Percentiles rank a stretch among this genome's conserved stretches.
Evolutionary conservation across 2,888 invertebrate genomes (phyloP).

Genomic region (Zygothrica quintamaculata): DNA sequence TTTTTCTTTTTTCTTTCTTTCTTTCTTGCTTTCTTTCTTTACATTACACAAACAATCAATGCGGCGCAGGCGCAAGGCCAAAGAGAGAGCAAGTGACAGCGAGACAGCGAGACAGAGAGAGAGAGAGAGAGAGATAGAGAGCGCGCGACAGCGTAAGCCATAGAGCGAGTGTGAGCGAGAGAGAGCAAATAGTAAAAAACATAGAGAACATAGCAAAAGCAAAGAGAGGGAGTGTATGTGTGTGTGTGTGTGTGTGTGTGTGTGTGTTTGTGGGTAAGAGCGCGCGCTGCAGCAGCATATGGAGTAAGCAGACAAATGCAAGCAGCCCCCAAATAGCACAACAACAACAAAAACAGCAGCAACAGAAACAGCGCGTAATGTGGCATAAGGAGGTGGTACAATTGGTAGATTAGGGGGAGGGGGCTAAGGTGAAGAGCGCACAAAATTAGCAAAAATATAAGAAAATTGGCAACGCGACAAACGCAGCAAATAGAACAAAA

Average conservation of each 20-base stretch:
- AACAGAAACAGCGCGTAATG: slow-evolving; percentile 19
- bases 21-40: no score
- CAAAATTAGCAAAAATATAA: slow-evolving; percentile 70
- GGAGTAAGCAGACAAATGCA: slow-evolving; percentile 55
- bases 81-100: slow-evolving; percentile 19
- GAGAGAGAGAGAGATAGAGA: slow-evolving; percentile 17
- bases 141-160: slow-evolving; percentile 19
- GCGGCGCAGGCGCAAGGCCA: slow-evolving; percentile 66
- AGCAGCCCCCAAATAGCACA: slow-evolving; percentile 70
- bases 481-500: slow-evolving; percentile 22
- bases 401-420: background rate
- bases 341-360: slow-evolving; percentile 27
- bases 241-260: background rate
- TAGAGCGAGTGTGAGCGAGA: slow-evolving; percentile 7
- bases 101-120: slow-evolving; percentile 19
- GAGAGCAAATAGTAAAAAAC: slow-evolving; percentile 21
- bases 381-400: background rate
- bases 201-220: slow-evolving; percentile 11
- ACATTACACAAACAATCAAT: slow-evolving; percentile 77
- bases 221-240: slow-evolving; percentile 12
- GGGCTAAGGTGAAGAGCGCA: slow-evolving; percentile 20
- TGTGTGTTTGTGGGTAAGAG: slow-evolving; percentile 7
- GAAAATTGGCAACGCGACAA: slow-evolving; percentile 57
- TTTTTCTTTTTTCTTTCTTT: no score
- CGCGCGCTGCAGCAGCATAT: slow-evolving; percentile 29